Evolutionary conservation across 2,113 vertebrate species (phyloP), one percentile per base, ranked within the genome.

Genomic region (Anguilla japonica): DNA sequence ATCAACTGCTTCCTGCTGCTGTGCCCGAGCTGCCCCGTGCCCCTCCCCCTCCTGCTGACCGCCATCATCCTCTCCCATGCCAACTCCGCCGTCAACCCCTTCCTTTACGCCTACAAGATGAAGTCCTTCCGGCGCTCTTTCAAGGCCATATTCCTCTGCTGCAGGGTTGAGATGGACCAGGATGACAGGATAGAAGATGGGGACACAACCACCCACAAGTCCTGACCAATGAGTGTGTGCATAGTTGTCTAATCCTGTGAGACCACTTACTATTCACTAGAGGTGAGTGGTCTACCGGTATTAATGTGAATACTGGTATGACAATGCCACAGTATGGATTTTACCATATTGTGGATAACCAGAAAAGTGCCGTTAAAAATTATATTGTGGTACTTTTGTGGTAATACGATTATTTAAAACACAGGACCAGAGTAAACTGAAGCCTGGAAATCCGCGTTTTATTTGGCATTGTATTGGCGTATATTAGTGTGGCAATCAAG

Each of bases 31-130:
- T 95, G 94, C 41, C 87, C 89, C 0, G 93, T 96, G 50, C 96
- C 96, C 0, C 83, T 94, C 0, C 91, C 94, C 71, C 93, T 95
- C 80, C 93, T 92, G 39, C 93, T 96, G 56, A 81, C 92, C 11
- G 90, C 94, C 83, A 96, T 90, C 89, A 95, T 96, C 87, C 94
- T 96, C 39, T 96, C 96, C 22, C 95, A 96, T 14, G 93, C 94
- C 53, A 96, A 94, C 90, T 95, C 96, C 0, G 94, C 93, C 0
- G 90, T 95, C 91, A 97, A 97, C 91, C 94, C 83, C 8, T 93
- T 96, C 83, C 91, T 96, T 41, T 96, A 96, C 0, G 95, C 95
- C 0, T 96, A 94, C 92, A 96, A 95, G 29, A 95, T 96, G 94
- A 93, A 91, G 16, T 87, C 95, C 40, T 96, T 94, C 91, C 92